These are phyloP conservation scores for Rhinopomastus cyanomelas DNA, from an alignment of 2,113 vertebrate genomes.

Conservation along the genomic window DNA sequence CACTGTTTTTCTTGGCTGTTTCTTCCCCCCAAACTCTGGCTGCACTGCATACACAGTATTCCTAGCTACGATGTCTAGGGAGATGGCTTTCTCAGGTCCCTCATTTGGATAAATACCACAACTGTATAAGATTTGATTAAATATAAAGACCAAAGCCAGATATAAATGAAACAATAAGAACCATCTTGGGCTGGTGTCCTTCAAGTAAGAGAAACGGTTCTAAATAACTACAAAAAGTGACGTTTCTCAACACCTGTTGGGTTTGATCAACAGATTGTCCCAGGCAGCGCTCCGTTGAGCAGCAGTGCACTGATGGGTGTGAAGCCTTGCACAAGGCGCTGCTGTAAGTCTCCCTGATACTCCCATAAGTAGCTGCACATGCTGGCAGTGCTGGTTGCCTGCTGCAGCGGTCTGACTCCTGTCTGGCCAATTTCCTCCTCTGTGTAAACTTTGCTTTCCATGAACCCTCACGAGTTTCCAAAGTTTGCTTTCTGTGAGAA, in stretches of 20 bases:
- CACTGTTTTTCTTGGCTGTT: background rate
- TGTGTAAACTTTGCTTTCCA: constrained; percentile 30
- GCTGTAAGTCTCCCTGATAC: background rate
- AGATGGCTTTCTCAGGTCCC: background rate
- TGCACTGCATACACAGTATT: background rate
- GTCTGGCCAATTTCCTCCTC: constrained; percentile 22
- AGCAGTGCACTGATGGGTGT: background rate
- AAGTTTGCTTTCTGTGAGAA: background rate
- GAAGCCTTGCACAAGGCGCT: background rate
- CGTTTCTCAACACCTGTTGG: background rate
- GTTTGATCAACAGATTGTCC: background rate
- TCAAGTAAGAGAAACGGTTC: background rate
- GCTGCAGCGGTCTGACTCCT: background rate
- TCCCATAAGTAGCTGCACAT: background rate
- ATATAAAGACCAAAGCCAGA: background rate
- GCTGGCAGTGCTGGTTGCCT: background rate
- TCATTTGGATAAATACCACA: background rate
- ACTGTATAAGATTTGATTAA: background rate
- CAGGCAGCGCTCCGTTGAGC: background rate
- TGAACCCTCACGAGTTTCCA: background rate
- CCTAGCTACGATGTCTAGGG: background rate
- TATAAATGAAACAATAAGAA: background rate
- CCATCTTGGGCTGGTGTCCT: background rate
- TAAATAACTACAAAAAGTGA: background rate
- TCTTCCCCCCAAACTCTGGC: background rate